Evolutionary conservation across 2,888 invertebrate genomes (phyloP).

Genomic region (Cataglyphis altisquamis): DNA sequence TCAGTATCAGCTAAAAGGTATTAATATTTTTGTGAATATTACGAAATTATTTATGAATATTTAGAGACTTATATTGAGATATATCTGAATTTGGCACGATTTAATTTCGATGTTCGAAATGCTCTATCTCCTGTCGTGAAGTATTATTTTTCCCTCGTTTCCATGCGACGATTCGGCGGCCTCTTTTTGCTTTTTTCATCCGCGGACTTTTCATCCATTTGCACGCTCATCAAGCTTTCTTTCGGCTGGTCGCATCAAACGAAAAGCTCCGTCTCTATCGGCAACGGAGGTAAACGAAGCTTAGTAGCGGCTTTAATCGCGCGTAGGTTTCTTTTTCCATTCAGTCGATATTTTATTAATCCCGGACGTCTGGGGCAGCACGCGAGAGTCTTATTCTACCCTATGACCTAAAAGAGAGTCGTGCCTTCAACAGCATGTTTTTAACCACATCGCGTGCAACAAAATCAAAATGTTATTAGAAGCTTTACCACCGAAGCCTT

Average conservation of each 20-base stretch:
- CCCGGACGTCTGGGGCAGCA: constrained; percentile 27
- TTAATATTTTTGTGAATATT: neutral
- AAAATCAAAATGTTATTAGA: constrained; percentile 21
- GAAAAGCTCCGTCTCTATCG: constrained; percentile 51
- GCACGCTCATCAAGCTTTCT: constrained; percentile 32
- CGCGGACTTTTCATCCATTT: constrained; percentile 40
- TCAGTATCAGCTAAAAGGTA: neutral
- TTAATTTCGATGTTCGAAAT: neutral
- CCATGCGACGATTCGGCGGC: constrained; percentile 7
- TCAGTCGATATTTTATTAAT: constrained; percentile 57
- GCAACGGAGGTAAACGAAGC: constrained; percentile 31
- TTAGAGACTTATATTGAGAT: too few species aligned
- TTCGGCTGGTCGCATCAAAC: constrained; percentile 47
- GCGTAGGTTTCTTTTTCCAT: constrained; percentile 21
- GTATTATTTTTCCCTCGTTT: neutral
- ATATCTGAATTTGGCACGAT: neutral
- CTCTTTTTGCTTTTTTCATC: constrained; percentile 16
- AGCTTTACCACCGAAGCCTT: neutral
- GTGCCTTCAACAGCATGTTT: constrained; percentile 28
- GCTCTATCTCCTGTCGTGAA: neutral
- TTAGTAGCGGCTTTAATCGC: constrained; percentile 44
- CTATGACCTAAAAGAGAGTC: constrained; percentile 26
- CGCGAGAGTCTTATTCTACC: constrained; percentile 34
- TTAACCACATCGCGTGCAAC: constrained; percentile 36
- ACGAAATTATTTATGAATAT: neutral